A percentile compares a stretch with the other conserved stretches of the same genome.
Evolutionary conservation across 2,113 vertebrate genomes (phyloP).

Genomic region (Tauraco erythrolophus): DNA sequence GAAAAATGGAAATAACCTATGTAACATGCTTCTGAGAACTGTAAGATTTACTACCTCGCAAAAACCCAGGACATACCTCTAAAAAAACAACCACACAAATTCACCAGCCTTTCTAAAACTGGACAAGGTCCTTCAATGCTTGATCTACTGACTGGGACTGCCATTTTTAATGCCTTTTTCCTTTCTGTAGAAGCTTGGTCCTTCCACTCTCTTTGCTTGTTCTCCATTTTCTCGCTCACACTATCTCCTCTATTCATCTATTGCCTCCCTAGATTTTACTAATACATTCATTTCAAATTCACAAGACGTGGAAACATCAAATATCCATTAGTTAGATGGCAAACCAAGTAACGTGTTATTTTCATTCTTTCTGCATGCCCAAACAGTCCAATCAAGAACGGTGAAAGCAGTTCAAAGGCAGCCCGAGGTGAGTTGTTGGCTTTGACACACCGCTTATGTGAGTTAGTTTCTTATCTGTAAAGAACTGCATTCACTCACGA

Average conservation of each 20-base stretch:
- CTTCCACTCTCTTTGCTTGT: background rate
- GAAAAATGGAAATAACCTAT: background rate
- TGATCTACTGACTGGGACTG: background rate
- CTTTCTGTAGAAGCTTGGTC: background rate
- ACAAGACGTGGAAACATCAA: constrained; percentile 16
- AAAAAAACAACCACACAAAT: background rate
- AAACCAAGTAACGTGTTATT: background rate
- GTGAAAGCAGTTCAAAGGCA: constrained; percentile 28
- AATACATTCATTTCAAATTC: background rate
- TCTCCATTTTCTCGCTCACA: background rate
- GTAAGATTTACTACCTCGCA: background rate
- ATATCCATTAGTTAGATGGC: constrained; percentile 23
- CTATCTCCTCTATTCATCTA: background rate
- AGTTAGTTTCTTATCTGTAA: background rate
- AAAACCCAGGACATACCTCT: background rate
- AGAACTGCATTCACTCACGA: background rate
- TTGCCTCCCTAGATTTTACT: background rate
- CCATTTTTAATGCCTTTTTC: background rate
- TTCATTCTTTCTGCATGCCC: constrained; percentile 20
- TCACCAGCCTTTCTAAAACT: background rate
- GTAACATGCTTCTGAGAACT: background rate
- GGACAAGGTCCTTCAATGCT: background rate
- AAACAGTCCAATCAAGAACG: constrained; percentile 11
- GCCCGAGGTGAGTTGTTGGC: background rate
- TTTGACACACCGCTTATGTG: background rate